phyloP scores from a whole-genome alignment of 2,797 vertebrate species.

The Erpetoichthys calabaricus region DNA sequence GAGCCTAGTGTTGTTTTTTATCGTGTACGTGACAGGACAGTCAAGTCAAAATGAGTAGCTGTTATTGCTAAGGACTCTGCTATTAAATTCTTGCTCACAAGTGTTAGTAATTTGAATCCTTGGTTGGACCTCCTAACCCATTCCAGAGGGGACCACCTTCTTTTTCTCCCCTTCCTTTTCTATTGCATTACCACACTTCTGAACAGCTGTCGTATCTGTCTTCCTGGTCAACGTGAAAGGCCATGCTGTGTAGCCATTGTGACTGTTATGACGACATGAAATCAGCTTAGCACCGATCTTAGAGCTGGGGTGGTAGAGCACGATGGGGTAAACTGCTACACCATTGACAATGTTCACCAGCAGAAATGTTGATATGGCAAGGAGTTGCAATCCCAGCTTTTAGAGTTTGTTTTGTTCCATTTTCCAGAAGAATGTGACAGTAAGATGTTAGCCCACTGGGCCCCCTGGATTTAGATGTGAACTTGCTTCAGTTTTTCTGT shows the following conservation, averaged over 20 bases:
- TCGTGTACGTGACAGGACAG: conserved; percentile 25
- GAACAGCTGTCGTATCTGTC: not conserved
- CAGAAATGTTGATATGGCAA: conserved; percentile 30
- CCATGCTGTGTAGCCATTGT: too few species aligned
- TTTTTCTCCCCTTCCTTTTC: not conserved
- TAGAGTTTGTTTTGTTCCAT: conserved; percentile 21
- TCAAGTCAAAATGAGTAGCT: conserved; percentile 26
- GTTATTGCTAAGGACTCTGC: conserved; percentile 58
- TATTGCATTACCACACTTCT: not conserved
- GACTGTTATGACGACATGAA: not conserved
- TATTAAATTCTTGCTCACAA: too few species aligned
- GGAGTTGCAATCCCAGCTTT: conserved; percentile 20
- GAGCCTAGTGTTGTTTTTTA: too few species aligned
- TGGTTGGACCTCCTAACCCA: not conserved
- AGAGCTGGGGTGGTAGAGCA: conserved; percentile 18
- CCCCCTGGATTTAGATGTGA: conserved; percentile 7
- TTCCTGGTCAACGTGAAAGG: too few species aligned
- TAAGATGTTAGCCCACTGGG: conserved; percentile 13
- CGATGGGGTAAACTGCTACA: conserved; percentile 19
- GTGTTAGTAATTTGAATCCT: too few species aligned
- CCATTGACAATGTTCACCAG: conserved; percentile 6
- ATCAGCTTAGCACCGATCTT: conserved; percentile 41
- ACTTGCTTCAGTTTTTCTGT: conserved; percentile 1
- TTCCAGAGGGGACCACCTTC: not conserved
- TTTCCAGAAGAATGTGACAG: conserved; percentile 11